These are phyloP conservation scores for Aphidius ervi DNA, from an alignment of 1,140 invertebrate genomes.

Conservation along the genomic window DNA sequence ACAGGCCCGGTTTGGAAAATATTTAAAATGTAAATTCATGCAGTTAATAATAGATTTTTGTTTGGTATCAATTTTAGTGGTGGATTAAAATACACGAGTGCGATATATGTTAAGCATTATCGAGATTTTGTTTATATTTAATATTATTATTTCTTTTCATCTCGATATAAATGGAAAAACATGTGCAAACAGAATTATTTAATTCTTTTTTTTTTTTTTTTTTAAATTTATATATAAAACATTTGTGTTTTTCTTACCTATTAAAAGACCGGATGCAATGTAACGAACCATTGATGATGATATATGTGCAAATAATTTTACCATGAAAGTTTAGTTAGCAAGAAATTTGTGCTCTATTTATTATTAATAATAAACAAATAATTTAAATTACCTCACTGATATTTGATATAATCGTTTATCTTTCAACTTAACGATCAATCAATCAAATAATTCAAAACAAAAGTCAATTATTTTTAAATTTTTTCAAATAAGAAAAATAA, in stretches of 20 bases:
- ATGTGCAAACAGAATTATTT: too few relatives aligned
- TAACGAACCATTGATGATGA: slow-evolving; percentile 27
- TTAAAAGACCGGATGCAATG: slow-evolving; percentile 27
- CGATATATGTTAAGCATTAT: not conserved
- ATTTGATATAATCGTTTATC: slow-evolving; percentile 20
- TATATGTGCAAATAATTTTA: slow-evolving; percentile 25
- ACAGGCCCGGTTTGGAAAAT: too few relatives aligned
- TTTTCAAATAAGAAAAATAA: not conserved
- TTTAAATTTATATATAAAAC: not conserved
- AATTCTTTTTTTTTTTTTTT: too few relatives aligned
- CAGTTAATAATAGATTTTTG: too few relatives aligned
- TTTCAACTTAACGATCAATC: not conserved
- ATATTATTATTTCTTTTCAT: not conserved
- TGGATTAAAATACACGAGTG: too few relatives aligned
- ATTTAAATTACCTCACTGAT: slow-evolving; percentile 28
- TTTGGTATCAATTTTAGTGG: too few relatives aligned
- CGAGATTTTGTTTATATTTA: not conserved
- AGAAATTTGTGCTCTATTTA: slow-evolving; percentile 34
- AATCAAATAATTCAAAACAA: not conserved
- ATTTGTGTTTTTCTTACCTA: slow-evolving; percentile 27
- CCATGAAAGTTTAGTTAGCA: slow-evolving; percentile 26
- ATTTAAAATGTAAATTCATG: too few relatives aligned
- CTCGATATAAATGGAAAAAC: too few relatives aligned
- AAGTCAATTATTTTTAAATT: not conserved
- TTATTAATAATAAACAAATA: not conserved